Percentiles rank a stretch among this genome's conserved stretches.
Evolutionary conservation across 2,797 vertebrate species (phyloP).

Genomic region (Mormyrops boulengeri): DNA sequence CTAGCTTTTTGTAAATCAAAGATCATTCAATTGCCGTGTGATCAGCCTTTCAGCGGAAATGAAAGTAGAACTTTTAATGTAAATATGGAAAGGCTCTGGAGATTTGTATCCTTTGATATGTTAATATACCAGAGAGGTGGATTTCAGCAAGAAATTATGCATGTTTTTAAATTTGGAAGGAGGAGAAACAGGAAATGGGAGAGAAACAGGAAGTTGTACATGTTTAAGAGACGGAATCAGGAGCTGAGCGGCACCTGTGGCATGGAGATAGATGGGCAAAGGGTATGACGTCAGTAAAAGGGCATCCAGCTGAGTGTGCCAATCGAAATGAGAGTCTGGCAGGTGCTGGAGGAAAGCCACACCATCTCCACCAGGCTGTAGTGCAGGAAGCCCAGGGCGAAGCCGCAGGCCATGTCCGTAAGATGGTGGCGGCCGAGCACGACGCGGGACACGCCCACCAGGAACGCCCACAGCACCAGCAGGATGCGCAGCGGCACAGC

Average conservation of each 20-base stretch:
- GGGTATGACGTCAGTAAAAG: slow-evolving; percentile 37
- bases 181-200: not conserved
- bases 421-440: slow-evolving; percentile 87
- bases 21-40: not conserved
- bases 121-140: not conserved
- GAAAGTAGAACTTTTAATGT: not conserved
- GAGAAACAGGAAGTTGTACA: not conserved
- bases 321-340: slow-evolving; percentile 87
- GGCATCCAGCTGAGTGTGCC: slow-evolving; percentile 71
- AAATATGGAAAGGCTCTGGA: not conserved
- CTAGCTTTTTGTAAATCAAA: slow-evolving; percentile 1
- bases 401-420: slow-evolving; percentile 84
- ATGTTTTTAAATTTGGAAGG: not conserved
- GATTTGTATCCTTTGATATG: not conserved
- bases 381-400: slow-evolving; percentile 81
- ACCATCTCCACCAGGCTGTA: slow-evolving; percentile 87
- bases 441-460: slow-evolving; percentile 83
- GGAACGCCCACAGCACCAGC: slow-evolving; percentile 85
- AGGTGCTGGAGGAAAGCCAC: slow-evolving; percentile 88
- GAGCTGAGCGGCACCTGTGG: not conserved
- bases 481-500: slow-evolving; percentile 86
- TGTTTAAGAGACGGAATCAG: not conserved
- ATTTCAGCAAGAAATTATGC: not conserved
- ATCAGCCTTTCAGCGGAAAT: not conserved
- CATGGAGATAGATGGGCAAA: not conserved